Evolutionary conservation across 2,797 vertebrate species (phyloP).

Genomic region (Threskiornis aethiopicus): DNA sequence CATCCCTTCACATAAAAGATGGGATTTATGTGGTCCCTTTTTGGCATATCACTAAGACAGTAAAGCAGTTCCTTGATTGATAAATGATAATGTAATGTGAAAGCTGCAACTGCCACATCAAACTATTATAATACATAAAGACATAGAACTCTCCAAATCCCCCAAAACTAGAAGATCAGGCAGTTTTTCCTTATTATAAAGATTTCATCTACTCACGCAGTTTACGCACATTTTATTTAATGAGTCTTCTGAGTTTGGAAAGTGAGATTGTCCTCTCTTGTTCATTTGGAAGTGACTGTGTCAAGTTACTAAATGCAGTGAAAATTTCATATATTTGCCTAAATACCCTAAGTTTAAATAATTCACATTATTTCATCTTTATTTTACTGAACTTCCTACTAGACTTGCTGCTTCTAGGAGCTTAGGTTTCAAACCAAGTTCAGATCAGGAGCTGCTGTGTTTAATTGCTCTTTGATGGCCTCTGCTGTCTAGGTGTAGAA

Average conservation of each 20-base stretch:
- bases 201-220: neutral
- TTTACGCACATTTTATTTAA: neutral
- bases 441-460: neutral
- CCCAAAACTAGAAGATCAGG: neutral
- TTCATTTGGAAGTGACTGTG: neutral
- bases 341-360: neutral
- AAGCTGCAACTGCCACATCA: neutral
- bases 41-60: neutral
- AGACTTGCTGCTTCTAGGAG: neutral
- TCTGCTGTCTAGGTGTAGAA: neutral
- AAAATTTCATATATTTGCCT: neutral
- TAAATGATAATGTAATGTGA: neutral
- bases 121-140: neutral
- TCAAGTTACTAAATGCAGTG: neutral
- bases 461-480: conserved; percentile 16
- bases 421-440: neutral
- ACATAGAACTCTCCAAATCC: neutral
- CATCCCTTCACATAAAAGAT: neutral
- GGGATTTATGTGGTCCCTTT: neutral
- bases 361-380: neutral
- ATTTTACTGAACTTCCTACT: neutral
- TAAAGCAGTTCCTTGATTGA: neutral
- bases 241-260: neutral
- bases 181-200: neutral
- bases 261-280: neutral